These are phyloP conservation scores for Ondatra zibethicus DNA, from an alignment of 2,113 vertebrate species.

Conservation along the genomic window DNA sequence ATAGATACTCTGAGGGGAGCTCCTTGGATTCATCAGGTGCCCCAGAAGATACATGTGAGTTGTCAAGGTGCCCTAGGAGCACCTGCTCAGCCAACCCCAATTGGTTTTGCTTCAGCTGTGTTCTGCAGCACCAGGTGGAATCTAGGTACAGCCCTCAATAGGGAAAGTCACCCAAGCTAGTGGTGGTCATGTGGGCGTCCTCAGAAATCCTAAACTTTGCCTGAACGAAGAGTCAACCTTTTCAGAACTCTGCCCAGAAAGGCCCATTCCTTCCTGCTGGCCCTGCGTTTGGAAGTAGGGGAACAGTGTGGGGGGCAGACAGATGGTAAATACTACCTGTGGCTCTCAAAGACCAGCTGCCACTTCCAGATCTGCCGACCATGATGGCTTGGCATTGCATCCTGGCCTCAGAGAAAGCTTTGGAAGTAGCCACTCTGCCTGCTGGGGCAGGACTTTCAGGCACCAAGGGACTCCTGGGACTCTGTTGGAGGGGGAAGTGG, in stretches of 20 bases:
- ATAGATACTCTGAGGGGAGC: conserved; percentile 32
- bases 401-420: conserved; percentile 59
- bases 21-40: conserved; percentile 18
- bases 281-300: conserved; percentile 20
- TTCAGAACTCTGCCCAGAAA: conserved; percentile 29
- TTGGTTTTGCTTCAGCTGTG: conserved; percentile 48
- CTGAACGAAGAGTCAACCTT: conserved; percentile 27
- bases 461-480: conserved; percentile 49
- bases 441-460: conserved; percentile 62
- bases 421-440: conserved; percentile 17
- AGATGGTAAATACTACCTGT: background rate
- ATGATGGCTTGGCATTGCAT: conserved; percentile 36
- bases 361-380: conserved; percentile 35
- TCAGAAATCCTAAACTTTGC: conserved; percentile 1
- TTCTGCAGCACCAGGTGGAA: conserved; percentile 33
- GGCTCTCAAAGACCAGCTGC: conserved; percentile 46
- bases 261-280: conserved; percentile 43
- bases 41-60: conserved; percentile 15
- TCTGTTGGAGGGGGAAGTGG: conserved; percentile 54
- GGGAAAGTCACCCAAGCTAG: conserved; percentile 26
- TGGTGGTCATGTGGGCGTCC: background rate
- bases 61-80: conserved; percentile 38
- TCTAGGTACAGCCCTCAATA: background rate
- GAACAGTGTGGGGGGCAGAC: background rate
- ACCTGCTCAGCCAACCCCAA: conserved; percentile 34